These are phyloP conservation scores for Zaprionus tsacasi DNA, from an alignment of 1,140 invertebrate genomes.

Conservation along the genomic window DNA sequence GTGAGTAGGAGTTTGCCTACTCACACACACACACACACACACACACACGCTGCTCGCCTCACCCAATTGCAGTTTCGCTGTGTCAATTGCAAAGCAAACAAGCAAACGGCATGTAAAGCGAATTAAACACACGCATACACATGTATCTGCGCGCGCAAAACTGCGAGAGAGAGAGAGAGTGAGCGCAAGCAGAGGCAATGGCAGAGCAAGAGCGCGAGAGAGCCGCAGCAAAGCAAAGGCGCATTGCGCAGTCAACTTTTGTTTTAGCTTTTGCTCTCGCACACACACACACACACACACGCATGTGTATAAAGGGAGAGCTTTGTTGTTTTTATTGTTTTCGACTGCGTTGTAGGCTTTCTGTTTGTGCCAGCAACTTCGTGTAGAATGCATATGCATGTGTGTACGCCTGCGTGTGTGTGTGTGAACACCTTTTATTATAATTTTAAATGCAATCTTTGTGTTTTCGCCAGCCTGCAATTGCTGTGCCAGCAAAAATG, in stretches of 20 bases:
- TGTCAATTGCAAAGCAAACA: conserved; percentile 49
- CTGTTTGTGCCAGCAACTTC: conserved; percentile 39
- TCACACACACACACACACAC: conserved; percentile 1
- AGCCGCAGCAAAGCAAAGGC: neutral
- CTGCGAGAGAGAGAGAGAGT: conserved; percentile 3
- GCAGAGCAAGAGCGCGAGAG: conserved; percentile 7
- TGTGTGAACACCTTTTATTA: conserved; percentile 13
- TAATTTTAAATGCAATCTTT: conserved; percentile 32
- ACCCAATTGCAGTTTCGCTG: conserved; percentile 35
- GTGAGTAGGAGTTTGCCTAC: conserved; percentile 30
- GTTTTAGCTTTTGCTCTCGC: conserved; percentile 40
- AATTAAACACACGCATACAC: conserved; percentile 57
- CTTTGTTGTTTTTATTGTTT: conserved; percentile 29
- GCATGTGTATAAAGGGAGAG: conserved; percentile 1
- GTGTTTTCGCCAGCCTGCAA: conserved; percentile 34
- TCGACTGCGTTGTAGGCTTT: conserved; percentile 50
- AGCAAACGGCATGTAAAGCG: conserved; percentile 64
- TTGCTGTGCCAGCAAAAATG: conserved; percentile 18
- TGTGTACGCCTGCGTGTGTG: neutral
- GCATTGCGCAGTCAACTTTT: conserved; percentile 47
- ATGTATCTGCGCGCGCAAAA: conserved; percentile 9
- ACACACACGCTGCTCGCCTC: conserved; percentile 7
- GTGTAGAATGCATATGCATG: neutral
- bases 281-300: neutral
- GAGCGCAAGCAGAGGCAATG: conserved; percentile 3